A percentile compares a stretch with the other conserved stretches of the same genome.
Conservation (phyloP, 1,140 invertebrate genomes). For the Brachionus calyciflorus region DNA sequence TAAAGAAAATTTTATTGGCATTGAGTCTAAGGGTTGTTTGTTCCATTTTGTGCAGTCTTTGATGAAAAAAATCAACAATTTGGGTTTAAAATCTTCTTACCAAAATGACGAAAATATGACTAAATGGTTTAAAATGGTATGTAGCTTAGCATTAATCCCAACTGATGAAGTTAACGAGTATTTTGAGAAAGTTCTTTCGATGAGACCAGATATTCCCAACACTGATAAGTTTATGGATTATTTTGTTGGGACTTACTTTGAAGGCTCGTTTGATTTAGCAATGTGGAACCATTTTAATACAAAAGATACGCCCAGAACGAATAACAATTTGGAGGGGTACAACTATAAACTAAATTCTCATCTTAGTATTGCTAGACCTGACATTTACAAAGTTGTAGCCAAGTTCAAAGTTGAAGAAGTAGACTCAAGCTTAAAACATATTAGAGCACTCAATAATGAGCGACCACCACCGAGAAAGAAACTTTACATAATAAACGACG, state of each 20-base stretch:
- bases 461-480: not conserved
- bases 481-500: not conserved
- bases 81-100: no score
- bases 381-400: not conserved
- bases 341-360: not conserved
- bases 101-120: no score
- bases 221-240: no score
- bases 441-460: not conserved
- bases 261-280: not conserved
- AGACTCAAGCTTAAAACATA: not conserved
- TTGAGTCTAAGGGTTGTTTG: no score
- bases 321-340: not conserved
- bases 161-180: no score
- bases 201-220: no score
- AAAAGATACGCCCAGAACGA: not conserved
- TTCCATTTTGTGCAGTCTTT: no score
- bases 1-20: no score
- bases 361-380: not conserved
- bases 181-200: no score
- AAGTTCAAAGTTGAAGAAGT: not conserved
- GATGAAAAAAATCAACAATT: no score
- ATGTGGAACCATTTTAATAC: not conserved
- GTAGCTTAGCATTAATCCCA: no score
- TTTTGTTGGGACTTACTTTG: not conserved
- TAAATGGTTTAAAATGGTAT: no score